Evolutionary conservation across 2,888 invertebrate species (phyloP), one percentile per base, ranked within the genome.

Genomic region (Ametastegia equiseti): DNA sequence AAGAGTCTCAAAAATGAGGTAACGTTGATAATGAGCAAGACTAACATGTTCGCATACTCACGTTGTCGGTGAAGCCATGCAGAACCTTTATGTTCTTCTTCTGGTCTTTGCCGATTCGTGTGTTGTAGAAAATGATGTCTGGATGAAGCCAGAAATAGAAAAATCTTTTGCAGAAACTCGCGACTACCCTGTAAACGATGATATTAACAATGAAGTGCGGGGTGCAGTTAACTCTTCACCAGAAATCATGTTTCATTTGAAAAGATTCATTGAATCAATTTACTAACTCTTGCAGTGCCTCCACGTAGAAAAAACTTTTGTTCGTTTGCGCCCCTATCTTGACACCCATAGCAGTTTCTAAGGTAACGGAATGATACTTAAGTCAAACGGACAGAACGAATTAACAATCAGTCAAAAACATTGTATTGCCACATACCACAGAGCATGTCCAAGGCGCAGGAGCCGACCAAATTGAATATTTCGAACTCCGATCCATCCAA

Each of bases 11-110:
- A 13, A 15, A 27, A 15, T 60, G 1, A 60, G 23, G 13, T 2
- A 60, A 13, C 60, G 19, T 19, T 23, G 50, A 54, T 11, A 11
- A 54, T 9, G 23, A 11, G 2, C 9, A 11, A 11, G 54, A 23
- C 9, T 3, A 23, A 19, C 2, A n/a, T 47, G 11, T 23, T 23
- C 0, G 0, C 11, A 11, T 75, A n/a, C 84, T 82, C 36, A 93
- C 93, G 87, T 92, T 91, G 81, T 93, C 90, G 4, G 93, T 95
- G 84, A 95, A 95, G 33, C 92, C 91, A 86, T 96, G 95, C 23
- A 96, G 93, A 19, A 93, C 91, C 19, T 93, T 91, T n/a, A 96
- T 91, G 83, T 92, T 93, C 71, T 93, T 91, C 71, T 92, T 91
- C 87, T 94, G 94, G 92, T 88, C 84, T 92, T 92, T 2, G 94